phyloP scores from a whole-genome alignment of 2,797 vertebrate genomes.

The Lagothrix lagotricha region DNA sequence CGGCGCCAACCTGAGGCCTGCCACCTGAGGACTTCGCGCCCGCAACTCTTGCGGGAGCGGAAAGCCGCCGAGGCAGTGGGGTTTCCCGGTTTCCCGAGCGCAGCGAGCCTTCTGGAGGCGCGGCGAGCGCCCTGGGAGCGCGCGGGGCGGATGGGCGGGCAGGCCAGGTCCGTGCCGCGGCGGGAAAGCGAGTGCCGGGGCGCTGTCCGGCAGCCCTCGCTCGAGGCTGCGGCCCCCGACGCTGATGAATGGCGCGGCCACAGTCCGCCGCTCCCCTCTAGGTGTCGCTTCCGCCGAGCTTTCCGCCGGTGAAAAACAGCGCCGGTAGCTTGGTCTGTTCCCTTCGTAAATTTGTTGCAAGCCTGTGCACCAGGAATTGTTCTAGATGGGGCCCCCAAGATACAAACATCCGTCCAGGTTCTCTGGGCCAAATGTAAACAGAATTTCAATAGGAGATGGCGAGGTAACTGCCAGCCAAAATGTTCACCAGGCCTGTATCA shows the following conservation, averaged over 20 bases:
- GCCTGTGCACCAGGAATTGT: neutral
- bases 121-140: neutral
- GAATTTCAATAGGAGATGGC: neutral
- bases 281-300: slow-evolving; percentile 78
- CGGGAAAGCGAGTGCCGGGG: neutral
- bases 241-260: slow-evolving; percentile 40
- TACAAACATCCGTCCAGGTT: neutral
- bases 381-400: neutral
- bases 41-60: neutral
- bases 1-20: neutral
- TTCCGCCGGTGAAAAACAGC: slow-evolving; percentile 3
- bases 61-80: neutral
- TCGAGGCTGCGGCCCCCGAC: neutral
- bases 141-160: neutral
- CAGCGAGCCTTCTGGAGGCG: neutral
- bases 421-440: neutral
- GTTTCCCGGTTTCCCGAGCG: neutral
- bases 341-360: neutral
- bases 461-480: neutral
- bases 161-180: neutral
- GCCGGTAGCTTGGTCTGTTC: neutral
- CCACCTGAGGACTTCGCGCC: slow-evolving; percentile 71
- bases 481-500: neutral
- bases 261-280: slow-evolving; percentile 68
- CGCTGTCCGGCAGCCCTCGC: slow-evolving; percentile 23